phyloP scores from a whole-genome alignment of 2,888 invertebrate genomes.

The Pseudoips prasinana region DNA sequence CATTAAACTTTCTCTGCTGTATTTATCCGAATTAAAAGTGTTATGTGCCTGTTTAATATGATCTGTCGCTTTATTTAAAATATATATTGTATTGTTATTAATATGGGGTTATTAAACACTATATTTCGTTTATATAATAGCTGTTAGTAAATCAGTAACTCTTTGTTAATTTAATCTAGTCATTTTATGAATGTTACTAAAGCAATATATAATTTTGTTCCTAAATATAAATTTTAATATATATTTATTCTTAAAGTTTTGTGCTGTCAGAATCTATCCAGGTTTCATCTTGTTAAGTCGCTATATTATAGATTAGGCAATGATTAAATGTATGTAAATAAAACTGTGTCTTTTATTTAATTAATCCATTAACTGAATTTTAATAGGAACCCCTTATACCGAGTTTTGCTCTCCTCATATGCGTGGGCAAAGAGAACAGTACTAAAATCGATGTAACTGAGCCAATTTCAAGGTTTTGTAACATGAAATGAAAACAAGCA shows the following conservation, averaged over 20 bases:
- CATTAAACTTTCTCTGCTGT: constrained; percentile 36
- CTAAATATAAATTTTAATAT: constrained; percentile 30
- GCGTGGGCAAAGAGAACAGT: too few species aligned
- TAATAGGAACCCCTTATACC: too few species aligned
- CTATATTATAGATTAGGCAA: constrained; percentile 57
- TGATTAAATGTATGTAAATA: constrained; percentile 71
- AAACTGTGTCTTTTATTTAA: constrained; percentile 37
- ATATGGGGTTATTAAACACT: constrained; percentile 11
- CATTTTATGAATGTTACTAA: constrained; percentile 9
- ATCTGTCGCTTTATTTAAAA: constrained; percentile 9
- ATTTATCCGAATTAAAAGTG: constrained; percentile 24
- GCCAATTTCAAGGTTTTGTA: too few species aligned
- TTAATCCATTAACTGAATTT: too few species aligned
- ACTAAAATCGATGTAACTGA: too few species aligned
- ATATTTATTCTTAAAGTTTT: constrained; percentile 34
- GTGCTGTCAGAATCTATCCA: constrained; percentile 34
- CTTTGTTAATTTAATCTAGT: too few species aligned
- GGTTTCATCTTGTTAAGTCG: constrained; percentile 50
- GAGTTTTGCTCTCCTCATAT: too few species aligned
- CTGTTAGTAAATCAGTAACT: too few species aligned
- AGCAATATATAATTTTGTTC: constrained; percentile 21
- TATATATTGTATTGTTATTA: constrained; percentile 13
- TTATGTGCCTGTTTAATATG: constrained; percentile 5
- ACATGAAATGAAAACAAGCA: too few species aligned
- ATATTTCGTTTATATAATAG: too few species aligned